These are phyloP conservation scores for Therioaphis trifolii DNA, from an alignment of 2,888 invertebrate genomes.

Conservation along the genomic window DNA sequence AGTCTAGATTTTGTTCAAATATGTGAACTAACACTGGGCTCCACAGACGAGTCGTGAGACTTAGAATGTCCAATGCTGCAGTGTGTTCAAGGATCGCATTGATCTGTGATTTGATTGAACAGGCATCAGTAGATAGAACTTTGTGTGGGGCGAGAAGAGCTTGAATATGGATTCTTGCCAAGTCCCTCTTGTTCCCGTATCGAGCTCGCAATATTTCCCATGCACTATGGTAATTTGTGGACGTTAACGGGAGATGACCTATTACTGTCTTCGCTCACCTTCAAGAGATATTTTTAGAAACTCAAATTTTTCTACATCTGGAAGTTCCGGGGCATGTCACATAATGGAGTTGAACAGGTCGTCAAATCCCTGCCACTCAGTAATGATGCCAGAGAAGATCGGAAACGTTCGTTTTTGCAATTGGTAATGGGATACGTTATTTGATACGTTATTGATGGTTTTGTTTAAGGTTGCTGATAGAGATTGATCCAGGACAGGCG, in stretches of 20 bases:
- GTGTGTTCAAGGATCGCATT: too few species aligned
- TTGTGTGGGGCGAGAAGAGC: too few species aligned
- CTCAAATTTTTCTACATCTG: not conserved
- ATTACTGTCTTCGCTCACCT: not conserved
- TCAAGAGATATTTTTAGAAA: not conserved
- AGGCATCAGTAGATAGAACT: too few species aligned
- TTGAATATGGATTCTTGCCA: too few species aligned
- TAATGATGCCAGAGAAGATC: not conserved
- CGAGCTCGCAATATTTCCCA: not conserved
- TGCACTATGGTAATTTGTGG: not conserved
- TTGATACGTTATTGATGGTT: too few species aligned
- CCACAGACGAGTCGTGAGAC: too few species aligned
- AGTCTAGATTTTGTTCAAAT: too few species aligned
- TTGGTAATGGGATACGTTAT: not conserved
- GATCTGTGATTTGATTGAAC: too few species aligned
- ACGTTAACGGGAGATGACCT: not conserved
- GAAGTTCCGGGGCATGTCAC: not conserved
- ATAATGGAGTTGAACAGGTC: not conserved
- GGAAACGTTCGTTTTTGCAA: not conserved
- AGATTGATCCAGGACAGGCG: too few species aligned
- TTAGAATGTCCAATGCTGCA: too few species aligned
- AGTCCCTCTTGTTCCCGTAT: not conserved
- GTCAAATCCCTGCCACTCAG: not conserved
- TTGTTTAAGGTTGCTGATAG: too few species aligned
- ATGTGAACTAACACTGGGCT: too few species aligned